Evolutionary conservation across 1,140 invertebrate species (phyloP).

Genomic region (Ceratina australensis): DNA sequence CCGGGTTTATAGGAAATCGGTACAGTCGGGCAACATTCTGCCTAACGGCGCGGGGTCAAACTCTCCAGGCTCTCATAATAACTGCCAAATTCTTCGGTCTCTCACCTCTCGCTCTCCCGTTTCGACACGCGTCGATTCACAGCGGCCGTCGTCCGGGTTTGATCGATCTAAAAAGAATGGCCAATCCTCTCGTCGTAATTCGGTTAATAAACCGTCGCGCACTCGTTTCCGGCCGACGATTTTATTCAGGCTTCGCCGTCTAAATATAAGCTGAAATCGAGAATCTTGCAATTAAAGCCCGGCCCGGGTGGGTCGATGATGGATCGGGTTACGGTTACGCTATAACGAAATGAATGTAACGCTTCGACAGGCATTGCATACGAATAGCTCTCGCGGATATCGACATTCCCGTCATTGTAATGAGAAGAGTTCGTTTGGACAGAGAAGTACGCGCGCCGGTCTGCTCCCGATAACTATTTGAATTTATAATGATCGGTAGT

Average conservation of each 20-base stretch:
- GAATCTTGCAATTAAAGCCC: background rate
- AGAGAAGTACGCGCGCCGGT: conserved; percentile 16
- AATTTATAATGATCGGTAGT: conserved; percentile 50
- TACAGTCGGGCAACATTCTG: conserved; percentile 20
- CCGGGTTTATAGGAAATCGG: conserved; percentile 18
- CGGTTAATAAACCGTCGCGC: too few relatives aligned
- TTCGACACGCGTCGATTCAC: conserved; percentile 53
- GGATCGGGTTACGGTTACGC: conserved; percentile 39
- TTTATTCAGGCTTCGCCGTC: too few relatives aligned
- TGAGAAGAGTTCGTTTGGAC: conserved; percentile 43
- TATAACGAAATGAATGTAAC: conserved; percentile 49
- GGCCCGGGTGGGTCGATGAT: conserved; percentile 1
- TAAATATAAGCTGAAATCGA: background rate
- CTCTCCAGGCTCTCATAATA: conserved; percentile 37
- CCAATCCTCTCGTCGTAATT: conserved; percentile 4
- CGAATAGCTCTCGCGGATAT: conserved; percentile 45
- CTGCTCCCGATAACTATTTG: conserved; percentile 46
- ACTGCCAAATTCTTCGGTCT: conserved; percentile 44
- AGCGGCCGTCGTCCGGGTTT: conserved; percentile 30
- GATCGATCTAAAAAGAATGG: conserved; percentile 24
- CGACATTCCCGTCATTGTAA: conserved; percentile 57
- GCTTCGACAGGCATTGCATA: conserved; percentile 49
- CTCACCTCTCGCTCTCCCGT: background rate
- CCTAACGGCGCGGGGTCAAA: background rate
- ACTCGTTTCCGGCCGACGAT: too few relatives aligned